Percentiles rank a stretch among this genome's conserved stretches.
phyloP scores from a whole-genome alignment of 2,888 invertebrate species.

The Invenusta paracnida region DNA sequence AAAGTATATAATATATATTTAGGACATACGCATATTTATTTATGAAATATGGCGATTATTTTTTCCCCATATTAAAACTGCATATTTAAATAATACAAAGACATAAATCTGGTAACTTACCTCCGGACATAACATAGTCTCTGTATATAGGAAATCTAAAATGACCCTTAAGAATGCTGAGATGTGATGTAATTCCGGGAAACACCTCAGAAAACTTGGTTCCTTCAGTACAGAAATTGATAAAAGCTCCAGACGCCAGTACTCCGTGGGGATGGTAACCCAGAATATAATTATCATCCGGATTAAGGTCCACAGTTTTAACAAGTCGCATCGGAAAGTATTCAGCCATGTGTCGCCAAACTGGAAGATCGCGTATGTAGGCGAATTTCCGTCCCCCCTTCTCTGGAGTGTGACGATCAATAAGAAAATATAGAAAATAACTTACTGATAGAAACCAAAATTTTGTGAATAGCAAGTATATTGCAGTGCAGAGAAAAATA shows the following conservation, averaged over 20 bases:
- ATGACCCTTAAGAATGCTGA: conserved; percentile 70
- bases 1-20: no score
- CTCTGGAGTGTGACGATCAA: conserved; percentile 67
- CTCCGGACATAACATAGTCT: conserved; percentile 67
- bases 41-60: no score
- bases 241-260: conserved; percentile 73
- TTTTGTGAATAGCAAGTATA: conserved; percentile 62
- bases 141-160: conserved; percentile 71
- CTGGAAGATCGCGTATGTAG: conserved; percentile 67
- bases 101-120: no score
- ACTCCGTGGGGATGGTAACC: conserved; percentile 87
- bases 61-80: no score
- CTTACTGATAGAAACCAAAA: conserved; percentile 45
- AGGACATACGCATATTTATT: no score
- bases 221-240: conserved; percentile 71
- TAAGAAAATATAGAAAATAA: conserved; percentile 49
- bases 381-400: conserved; percentile 62
- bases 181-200: conserved; percentile 61
- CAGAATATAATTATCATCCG: conserved; percentile 73
- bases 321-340: conserved; percentile 81
- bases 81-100: no score
- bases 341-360: conserved; percentile 69
- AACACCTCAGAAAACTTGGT: conserved; percentile 61
- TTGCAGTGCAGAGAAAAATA: conserved; percentile 62
- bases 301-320: conserved; percentile 75